Evolutionary conservation across 1,140 invertebrate genomes (phyloP).

Genomic region (Venustaconcha ellipsiformis): DNA sequence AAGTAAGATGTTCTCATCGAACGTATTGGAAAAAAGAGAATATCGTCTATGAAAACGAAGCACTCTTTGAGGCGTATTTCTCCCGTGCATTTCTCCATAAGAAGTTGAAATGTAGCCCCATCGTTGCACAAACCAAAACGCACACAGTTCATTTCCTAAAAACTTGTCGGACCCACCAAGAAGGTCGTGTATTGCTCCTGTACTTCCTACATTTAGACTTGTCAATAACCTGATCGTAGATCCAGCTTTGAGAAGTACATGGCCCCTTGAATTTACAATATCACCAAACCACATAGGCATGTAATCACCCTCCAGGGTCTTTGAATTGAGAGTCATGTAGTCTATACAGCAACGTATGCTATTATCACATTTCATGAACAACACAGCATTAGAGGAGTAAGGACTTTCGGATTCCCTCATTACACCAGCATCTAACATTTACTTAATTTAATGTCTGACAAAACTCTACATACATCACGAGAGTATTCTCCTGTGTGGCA

Average conservation of each 20-base stretch:
- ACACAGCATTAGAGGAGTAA: slow-evolving; percentile 71
- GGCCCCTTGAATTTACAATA: slow-evolving; percentile 5
- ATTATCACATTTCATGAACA: slow-evolving; percentile 69
- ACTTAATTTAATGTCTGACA: slow-evolving; percentile 22
- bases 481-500: slow-evolving; percentile 31
- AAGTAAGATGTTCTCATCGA: slow-evolving; percentile 35
- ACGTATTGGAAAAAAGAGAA: slow-evolving; percentile 42
- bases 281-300: slow-evolving; percentile 26
- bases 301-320: slow-evolving; percentile 31
- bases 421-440: slow-evolving; percentile 31
- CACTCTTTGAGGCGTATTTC: slow-evolving; percentile 9
- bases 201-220: background rate
- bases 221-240: too few relatives aligned
- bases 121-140: slow-evolving; percentile 12
- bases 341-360: slow-evolving; percentile 70
- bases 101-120: slow-evolving; percentile 4
- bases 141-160: background rate
- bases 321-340: slow-evolving; percentile 58
- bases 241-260: slow-evolving; percentile 5
- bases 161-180: background rate
- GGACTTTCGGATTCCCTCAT: slow-evolving; percentile 50
- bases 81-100: slow-evolving; percentile 8
- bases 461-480: too few relatives aligned
- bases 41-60: slow-evolving; percentile 52
- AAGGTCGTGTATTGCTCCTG: slow-evolving; percentile 8